A percentile compares a stretch with the other conserved stretches of the same genome.
phyloP scores from a whole-genome alignment of 1,140 invertebrate species.

The Galleria mellonella region DNA sequence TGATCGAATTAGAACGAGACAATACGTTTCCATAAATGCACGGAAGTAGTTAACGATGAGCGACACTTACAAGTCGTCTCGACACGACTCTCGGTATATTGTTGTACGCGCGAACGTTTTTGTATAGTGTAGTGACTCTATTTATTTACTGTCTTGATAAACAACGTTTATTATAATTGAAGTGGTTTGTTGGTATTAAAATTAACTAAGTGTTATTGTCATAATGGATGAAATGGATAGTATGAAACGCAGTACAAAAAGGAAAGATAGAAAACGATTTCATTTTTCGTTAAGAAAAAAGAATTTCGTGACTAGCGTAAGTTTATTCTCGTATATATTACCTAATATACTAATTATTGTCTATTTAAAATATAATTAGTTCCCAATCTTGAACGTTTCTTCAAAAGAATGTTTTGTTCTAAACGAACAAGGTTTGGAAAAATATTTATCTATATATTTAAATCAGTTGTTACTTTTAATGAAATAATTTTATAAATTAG shows the following conservation, averaged over 20 bases:
- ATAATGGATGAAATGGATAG: neutral
- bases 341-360: neutral
- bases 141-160: neutral
- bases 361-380: no score
- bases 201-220: no score
- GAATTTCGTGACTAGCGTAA: neutral
- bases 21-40: conserved; percentile 22
- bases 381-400: no score
- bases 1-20: conserved; percentile 33
- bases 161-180: no score
- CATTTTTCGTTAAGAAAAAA: neutral
- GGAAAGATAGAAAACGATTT: conserved; percentile 1
- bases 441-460: no score
- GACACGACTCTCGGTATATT: conserved; percentile 24
- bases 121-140: neutral
- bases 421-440: no score
- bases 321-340: neutral
- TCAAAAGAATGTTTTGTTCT: no score
- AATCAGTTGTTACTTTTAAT: no score
- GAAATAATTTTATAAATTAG: no score
- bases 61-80: conserved; percentile 19
- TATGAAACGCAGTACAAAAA: conserved; percentile 5
- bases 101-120: conserved; percentile 9
- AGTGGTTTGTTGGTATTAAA: no score
- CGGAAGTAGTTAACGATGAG: conserved; percentile 12